Evolutionary conservation across 2,797 vertebrate genomes (phyloP), one percentile per base, ranked within the genome.

Genomic region (Chaetophractus vellerosus): DNA sequence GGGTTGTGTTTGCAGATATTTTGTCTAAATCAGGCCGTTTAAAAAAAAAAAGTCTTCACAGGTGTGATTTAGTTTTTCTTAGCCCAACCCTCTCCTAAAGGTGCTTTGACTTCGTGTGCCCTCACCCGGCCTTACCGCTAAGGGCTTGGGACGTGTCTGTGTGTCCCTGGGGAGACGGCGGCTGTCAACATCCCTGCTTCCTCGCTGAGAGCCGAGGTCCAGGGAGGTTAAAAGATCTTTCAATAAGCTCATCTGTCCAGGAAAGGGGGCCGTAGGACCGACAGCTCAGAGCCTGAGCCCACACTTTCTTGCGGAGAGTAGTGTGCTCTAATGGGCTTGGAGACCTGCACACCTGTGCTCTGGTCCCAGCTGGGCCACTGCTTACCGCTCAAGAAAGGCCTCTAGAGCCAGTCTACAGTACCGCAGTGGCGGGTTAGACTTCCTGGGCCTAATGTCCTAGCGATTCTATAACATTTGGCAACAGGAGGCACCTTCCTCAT

Each of bases 401-500:
- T 1, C 79, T 2, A 12, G 69, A 91, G 41, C 59, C 63, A 69
- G 24, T 57, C 7, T 18, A 55, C 16, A 45, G 24, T 0, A 69
- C 21, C 50, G 0, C 10, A 21, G 10, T 1, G 75, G 41, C 33
- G 0, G 0, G 3, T 19, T 18, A 63, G 66, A 31, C 63, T 9
- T 76, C 87, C 84, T 31, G 19, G 61, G 78, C 50, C 75, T 84
- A 3, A 50, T 11, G 38, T 45, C 61, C 81, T 18, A 45, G 31
- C 5, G 36, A 63, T 48, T 78, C 78, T n/a, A n/a, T 89, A 64
- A 89, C 79, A 28, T 55, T 59, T 82, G 95, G 90, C 63, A 41
- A 63, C 81, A 45, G 89, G 83, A 26, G 52, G n/a, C 33, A 9
- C 59, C 61, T 11, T 64, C 69, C 36, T 90, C 26, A 0, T 38